These are phyloP conservation scores for Otocyon megalotis DNA, from an alignment of 2,113 vertebrate genomes.

Conservation along the genomic window DNA sequence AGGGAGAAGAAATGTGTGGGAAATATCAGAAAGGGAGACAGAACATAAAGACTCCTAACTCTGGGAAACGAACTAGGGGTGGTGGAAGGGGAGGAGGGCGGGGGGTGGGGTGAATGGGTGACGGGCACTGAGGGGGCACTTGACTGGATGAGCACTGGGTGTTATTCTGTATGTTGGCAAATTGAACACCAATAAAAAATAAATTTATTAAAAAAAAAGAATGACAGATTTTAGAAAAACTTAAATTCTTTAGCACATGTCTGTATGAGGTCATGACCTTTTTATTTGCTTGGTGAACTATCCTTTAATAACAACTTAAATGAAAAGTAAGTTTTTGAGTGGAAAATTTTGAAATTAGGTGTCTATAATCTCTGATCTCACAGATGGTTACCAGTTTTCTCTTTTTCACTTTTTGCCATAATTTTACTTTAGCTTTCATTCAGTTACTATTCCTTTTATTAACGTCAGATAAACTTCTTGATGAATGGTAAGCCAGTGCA, in stretches of 20 bases:
- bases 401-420: neutral
- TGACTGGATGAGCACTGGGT: too few relatives aligned
- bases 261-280: neutral
- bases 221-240: neutral
- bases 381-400: neutral
- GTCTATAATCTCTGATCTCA: neutral
- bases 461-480: neutral
- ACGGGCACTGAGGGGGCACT: too few relatives aligned
- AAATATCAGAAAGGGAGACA: too few relatives aligned
- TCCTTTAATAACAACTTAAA: neutral
- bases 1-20: too few relatives aligned
- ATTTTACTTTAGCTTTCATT: slow-evolving; percentile 44
- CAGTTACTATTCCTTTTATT: neutral
- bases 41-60: too few relatives aligned
- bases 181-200: too few relatives aligned
- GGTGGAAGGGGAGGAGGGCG: too few relatives aligned
- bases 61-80: too few relatives aligned
- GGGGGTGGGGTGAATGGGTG: too few relatives aligned
- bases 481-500: neutral
- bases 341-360: slow-evolving; percentile 19
- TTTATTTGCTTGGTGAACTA: slow-evolving; percentile 19
- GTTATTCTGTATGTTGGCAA: too few relatives aligned
- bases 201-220: neutral
- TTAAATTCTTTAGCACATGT: neutral
- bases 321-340: slow-evolving; percentile 32